Percentiles rank a stretch among this genome's conserved stretches.
Conservation (phyloP, 2,888 invertebrate species). For the Caenorhabditis sulstoni region DNA sequence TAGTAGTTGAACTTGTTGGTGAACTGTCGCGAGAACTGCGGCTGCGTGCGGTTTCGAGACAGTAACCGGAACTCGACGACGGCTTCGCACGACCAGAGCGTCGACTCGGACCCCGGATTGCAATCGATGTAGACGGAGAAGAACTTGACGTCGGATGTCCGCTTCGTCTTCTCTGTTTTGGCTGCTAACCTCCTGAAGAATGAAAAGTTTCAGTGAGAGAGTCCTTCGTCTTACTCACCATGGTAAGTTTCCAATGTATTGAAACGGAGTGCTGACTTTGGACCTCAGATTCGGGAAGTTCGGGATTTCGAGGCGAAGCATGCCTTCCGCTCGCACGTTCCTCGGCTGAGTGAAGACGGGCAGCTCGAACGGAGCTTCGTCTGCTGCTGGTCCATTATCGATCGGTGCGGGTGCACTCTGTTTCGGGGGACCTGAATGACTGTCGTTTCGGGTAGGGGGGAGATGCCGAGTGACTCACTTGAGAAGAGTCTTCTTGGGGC, state of each 20-base stretch:
- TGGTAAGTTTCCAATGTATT: constrained; percentile 74
- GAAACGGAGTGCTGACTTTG: constrained; percentile 70
- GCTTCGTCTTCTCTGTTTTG: constrained; percentile 78
- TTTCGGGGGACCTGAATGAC: constrained; percentile 27
- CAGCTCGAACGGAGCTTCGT: constrained; percentile 38
- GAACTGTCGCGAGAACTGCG: constrained; percentile 74
- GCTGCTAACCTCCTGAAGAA: constrained; percentile 77
- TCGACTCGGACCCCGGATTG: constrained; percentile 78
- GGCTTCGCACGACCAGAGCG: constrained; percentile 79
- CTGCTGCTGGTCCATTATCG: constrained; percentile 47
- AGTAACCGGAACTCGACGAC: constrained; percentile 70
- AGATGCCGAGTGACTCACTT: constrained; percentile 11
- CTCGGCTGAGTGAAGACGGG: constrained; percentile 36
- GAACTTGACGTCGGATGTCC: constrained; percentile 74
- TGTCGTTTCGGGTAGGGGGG: background rate
- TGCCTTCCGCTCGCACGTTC: constrained; percentile 66
- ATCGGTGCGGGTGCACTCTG: constrained; percentile 26
- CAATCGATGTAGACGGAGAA: constrained; percentile 80
- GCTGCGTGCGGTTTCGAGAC: constrained; percentile 27
- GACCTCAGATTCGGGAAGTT: constrained; percentile 65
- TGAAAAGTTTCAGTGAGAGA: background rate
- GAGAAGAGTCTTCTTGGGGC: constrained; percentile 33
- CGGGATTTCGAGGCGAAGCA: constrained; percentile 70
- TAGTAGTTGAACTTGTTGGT: constrained; percentile 79
- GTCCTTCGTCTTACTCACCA: constrained; percentile 56